Conservation (phyloP, 1,140 invertebrate species). For the Copidosoma floridanum region DNA sequence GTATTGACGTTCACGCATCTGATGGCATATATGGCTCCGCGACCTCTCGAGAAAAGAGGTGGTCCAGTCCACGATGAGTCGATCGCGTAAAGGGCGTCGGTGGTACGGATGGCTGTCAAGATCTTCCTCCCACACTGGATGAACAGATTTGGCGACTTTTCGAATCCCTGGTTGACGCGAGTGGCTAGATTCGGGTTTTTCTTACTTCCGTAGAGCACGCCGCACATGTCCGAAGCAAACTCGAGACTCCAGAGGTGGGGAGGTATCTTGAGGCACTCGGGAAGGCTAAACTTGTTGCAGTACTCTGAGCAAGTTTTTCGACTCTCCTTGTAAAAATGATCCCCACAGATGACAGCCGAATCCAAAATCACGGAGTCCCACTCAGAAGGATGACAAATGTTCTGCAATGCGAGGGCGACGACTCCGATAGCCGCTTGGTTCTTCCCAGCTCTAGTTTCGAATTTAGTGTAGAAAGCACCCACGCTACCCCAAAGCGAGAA, state of each 20-base stretch:
- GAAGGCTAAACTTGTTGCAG: conserved; percentile 42
- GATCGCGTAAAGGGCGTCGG: conserved; percentile 40
- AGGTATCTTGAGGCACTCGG: conserved; percentile 39
- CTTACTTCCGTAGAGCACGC: conserved; percentile 40
- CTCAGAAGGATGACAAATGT: conserved; percentile 45
- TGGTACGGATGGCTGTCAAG: conserved; percentile 32
- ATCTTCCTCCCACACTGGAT: conserved; percentile 39
- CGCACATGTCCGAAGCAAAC: conserved; percentile 36
- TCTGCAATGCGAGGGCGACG: conserved; percentile 37
- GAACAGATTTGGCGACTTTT: conserved; percentile 1
- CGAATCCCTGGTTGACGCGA: background rate
- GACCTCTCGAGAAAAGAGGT: conserved; percentile 43
- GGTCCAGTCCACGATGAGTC: conserved; percentile 49
- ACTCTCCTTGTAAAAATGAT: conserved; percentile 48
- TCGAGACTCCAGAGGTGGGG: conserved; percentile 45
- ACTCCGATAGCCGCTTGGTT: conserved; percentile 48
- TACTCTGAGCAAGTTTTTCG: conserved; percentile 25
- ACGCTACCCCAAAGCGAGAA: conserved; percentile 51
- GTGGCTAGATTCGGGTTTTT: conserved; percentile 24
- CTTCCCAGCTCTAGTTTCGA: conserved; percentile 39
- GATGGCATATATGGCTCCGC: conserved; percentile 45
- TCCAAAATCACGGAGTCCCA: conserved; percentile 48
- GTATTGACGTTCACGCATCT: conserved; percentile 42
- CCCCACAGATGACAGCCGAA: conserved; percentile 45
- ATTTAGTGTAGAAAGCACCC: conserved; percentile 42